A percentile compares a stretch with the other conserved stretches of the same genome.
Evolutionary conservation across 2,113 vertebrate species (phyloP).

Genomic region (Scatophagus argus): DNA sequence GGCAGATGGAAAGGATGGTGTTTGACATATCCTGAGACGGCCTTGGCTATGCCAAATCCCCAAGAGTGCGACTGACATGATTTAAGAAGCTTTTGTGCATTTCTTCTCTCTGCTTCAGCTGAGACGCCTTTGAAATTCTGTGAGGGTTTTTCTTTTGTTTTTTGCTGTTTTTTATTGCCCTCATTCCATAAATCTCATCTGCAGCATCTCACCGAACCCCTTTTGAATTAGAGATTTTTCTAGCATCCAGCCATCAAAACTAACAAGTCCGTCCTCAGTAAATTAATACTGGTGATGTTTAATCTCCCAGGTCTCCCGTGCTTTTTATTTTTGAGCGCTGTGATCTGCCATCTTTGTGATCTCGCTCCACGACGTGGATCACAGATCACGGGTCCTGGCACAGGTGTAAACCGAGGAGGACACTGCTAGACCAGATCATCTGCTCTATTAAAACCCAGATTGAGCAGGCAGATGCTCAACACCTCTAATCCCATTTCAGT

Average conservation of each 20-base stretch:
- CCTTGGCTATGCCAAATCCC: slow-evolving; percentile 67
- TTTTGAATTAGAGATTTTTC: not conserved
- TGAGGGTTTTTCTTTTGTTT: not conserved
- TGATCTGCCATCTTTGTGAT: slow-evolving; percentile 11
- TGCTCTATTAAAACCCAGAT: slow-evolving; percentile 66
- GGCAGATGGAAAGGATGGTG: slow-evolving; percentile 68
- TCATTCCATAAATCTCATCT: slow-evolving; percentile 62
- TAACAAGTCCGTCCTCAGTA: not conserved
- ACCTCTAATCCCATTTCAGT: slow-evolving; percentile 81
- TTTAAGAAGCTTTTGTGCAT: slow-evolving; percentile 74
- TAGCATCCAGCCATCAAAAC: slow-evolving; percentile 10
- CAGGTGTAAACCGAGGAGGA: slow-evolving; percentile 51
- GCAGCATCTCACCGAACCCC: slow-evolving; percentile 16
- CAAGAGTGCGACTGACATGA: slow-evolving; percentile 71
- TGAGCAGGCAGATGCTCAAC: slow-evolving; percentile 76
- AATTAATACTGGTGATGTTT: not conserved
- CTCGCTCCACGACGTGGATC: slow-evolving; percentile 12
- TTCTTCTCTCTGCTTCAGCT: slow-evolving; percentile 54
- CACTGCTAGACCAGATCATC: slow-evolving; percentile 38
- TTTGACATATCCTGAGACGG: slow-evolving; percentile 72
- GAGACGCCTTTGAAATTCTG: slow-evolving; percentile 51
- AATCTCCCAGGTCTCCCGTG: not conserved
- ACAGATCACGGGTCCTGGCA: slow-evolving; percentile 28
- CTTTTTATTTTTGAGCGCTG: not conserved
- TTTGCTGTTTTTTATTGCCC: slow-evolving; percentile 62